phyloP scores from a whole-genome alignment of 2,797 vertebrate species.

The Eospalax fontanierii region DNA sequence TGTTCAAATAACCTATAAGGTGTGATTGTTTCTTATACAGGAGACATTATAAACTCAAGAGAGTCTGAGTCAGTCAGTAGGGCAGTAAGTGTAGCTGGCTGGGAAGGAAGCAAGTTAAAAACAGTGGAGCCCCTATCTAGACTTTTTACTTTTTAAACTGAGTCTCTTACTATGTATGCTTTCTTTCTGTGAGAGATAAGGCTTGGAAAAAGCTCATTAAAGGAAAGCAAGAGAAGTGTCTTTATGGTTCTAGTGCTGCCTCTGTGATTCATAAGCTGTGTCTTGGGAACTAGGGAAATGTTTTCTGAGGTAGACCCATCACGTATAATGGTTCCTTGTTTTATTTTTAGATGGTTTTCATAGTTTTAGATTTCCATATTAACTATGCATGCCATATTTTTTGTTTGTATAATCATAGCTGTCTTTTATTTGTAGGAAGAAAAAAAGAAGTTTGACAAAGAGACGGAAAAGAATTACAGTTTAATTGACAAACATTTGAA shows the following conservation, averaged over 20 bases:
- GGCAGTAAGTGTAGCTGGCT: no score
- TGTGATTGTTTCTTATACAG: no score
- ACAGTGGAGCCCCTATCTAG: no score
- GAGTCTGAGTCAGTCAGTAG: no score
- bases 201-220: neutral
- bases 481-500: slow-evolving; percentile 97
- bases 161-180: neutral
- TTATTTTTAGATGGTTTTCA: slow-evolving; percentile 21
- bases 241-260: neutral
- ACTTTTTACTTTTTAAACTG: slow-evolving; percentile 10
- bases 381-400: neutral
- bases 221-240: neutral
- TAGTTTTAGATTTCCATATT: slow-evolving; percentile 24
- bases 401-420: neutral
- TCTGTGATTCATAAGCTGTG: no score
- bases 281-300: neutral
- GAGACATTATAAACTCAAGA: no score
- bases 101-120: no score
- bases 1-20: no score
- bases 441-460: slow-evolving; percentile 99
- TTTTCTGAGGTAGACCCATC: neutral
- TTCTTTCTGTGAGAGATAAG: neutral
- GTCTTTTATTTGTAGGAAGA: slow-evolving; percentile 92
- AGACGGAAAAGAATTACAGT: slow-evolving; percentile 99
- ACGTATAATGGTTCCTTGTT: neutral